A percentile compares a stretch with the other conserved stretches of the same genome.
Evolutionary conservation across 2,888 invertebrate genomes (phyloP).

Genomic region (Artemia sinica): DNA sequence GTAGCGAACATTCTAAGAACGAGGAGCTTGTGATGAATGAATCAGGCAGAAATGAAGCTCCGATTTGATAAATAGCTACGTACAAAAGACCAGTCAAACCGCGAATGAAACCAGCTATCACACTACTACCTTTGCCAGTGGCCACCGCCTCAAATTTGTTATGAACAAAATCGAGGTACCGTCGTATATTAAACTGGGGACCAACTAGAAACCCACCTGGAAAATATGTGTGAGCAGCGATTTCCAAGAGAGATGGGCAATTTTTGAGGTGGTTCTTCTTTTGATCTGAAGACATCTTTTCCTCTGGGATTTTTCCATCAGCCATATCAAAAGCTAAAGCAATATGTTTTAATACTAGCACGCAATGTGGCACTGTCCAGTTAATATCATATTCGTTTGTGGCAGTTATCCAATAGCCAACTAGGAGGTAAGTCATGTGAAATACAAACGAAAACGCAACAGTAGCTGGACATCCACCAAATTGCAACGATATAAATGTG

Average conservation of each 20-base stretch:
- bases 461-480: slow-evolving; percentile 45
- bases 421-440: slow-evolving; percentile 58
- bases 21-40: slow-evolving; percentile 29
- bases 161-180: slow-evolving; percentile 58
- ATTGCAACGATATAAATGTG: slow-evolving; percentile 47
- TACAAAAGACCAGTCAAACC: slow-evolving; percentile 52
- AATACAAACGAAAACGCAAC: slow-evolving; percentile 54
- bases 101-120: slow-evolving; percentile 42
- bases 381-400: slow-evolving; percentile 79
- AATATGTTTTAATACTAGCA: slow-evolving; percentile 69
- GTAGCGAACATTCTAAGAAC: slow-evolving; percentile 28
- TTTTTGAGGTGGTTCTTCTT: slow-evolving; percentile 48
- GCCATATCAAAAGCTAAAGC: slow-evolving; percentile 55
- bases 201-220: slow-evolving; percentile 82
- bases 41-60: slow-evolving; percentile 50
- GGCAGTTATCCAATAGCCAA: slow-evolving; percentile 56
- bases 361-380: slow-evolving; percentile 97
- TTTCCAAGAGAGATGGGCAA: slow-evolving; percentile 55
- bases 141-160: slow-evolving; percentile 29
- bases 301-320: slow-evolving; percentile 51
- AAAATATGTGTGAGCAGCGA: slow-evolving; percentile 64
- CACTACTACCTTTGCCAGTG: slow-evolving; percentile 28
- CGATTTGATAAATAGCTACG: slow-evolving; percentile 52
- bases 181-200: slow-evolving; percentile 71
- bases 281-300: slow-evolving; percentile 48